These are phyloP conservation scores for Erythrocercus mccallii DNA, from an alignment of 2,113 vertebrate species.

Conservation along the genomic window DNA sequence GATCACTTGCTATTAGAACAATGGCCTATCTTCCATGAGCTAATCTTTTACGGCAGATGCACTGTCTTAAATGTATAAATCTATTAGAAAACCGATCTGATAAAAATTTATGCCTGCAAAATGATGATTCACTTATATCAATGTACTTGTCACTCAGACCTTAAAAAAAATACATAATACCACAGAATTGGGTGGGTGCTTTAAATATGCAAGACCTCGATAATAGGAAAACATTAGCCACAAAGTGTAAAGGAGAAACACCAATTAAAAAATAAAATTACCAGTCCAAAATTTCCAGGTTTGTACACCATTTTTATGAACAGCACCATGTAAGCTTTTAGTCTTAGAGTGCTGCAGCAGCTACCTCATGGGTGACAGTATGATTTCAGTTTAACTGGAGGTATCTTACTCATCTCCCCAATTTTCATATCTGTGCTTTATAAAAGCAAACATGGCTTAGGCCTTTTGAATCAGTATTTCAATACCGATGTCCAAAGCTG, in stretches of 20 bases:
- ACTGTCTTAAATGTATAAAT: conserved; percentile 72
- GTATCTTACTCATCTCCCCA: neutral
- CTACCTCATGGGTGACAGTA: neutral
- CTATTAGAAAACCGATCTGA: conserved; percentile 79
- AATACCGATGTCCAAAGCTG: neutral
- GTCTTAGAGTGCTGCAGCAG: neutral
- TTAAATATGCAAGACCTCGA: conserved; percentile 75
- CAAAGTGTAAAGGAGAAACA: conserved; percentile 62
- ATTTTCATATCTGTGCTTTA: neutral
- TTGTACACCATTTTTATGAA: neutral
- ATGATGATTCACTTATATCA: conserved; percentile 80
- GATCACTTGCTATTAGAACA: conserved; percentile 46
- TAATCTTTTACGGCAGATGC: conserved; percentile 76
- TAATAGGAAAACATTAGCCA: conserved; percentile 75
- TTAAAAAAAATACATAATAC: conserved; percentile 64
- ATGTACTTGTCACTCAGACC: conserved; percentile 76
- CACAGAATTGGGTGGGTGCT: conserved; percentile 68
- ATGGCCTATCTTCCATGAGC: conserved; percentile 65
- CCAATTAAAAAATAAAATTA: conserved; percentile 11
- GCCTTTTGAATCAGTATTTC: neutral
- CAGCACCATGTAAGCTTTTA: neutral
- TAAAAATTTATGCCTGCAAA: conserved; percentile 75
- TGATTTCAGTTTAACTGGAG: conserved; percentile 17
- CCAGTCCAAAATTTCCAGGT: neutral
- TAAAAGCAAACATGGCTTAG: neutral